Evolutionary conservation across 2,113 vertebrate genomes (phyloP), one percentile per base, ranked within the genome.

Genomic region (Vimba vimba): DNA sequence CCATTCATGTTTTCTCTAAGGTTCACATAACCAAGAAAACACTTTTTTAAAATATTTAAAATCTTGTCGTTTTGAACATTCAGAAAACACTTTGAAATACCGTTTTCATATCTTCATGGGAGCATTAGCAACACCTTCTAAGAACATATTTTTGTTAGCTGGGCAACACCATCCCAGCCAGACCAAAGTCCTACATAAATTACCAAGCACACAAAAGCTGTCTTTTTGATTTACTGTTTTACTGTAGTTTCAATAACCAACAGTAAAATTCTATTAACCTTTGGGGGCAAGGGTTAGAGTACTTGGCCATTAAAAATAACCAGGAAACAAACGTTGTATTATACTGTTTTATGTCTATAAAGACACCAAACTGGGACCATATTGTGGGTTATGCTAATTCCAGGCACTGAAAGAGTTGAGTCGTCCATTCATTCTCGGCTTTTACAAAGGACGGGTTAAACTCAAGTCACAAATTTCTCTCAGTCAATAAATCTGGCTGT

Each of bases 121-220:
- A 74, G 47, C 39, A 52, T 30, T 30, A 11, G 47, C 45, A 55
- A 77, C 74, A 55, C 17, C 13, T 77, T 52, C 15, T 36, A 36
- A 27, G 30, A 69, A 15, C 66, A 19, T 69, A 36, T 69, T 15
- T 68, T 69, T 69, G 66, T 36, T 3, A 21, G 66, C 15, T 19
- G 66, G 36, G 43, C 19, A 79, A 27, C 64, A 55, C 30, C 79
- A 82, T 30, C 39, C 59, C 3, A 66, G 60, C 15, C 23, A 82
- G 82, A 83, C 30, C 82, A 83, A 74, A 73, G 82, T 83, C 82
- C 52, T 33, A 73, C 36, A 73, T 59, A 11, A 73, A 27, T 73
- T 36, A 73, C 68, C 10, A 73, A 59, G 68, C 68, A 25, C 50
- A 82, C 45, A 69, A 82, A 82, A 33, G 47, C n/a, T 69, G 10